Conservation (phyloP, 2,797 vertebrate species). For the Alcedo atthis region DNA sequence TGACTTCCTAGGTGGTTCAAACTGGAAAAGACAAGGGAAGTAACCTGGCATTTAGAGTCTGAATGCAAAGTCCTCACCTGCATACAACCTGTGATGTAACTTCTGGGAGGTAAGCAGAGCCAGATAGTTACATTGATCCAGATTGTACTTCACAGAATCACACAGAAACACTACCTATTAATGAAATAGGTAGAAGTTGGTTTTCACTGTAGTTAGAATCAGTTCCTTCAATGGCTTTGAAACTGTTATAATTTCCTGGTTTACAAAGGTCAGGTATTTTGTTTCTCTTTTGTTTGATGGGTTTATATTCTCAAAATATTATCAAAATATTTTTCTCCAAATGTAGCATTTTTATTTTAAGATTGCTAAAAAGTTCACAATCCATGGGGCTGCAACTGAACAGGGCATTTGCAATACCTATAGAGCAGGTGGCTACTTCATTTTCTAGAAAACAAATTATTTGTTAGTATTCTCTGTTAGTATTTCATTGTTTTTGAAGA, state of each 20-base stretch:
- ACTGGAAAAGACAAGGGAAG: neutral
- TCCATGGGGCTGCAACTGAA: neutral
- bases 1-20: neutral
- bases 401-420: neutral
- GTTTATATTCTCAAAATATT: neutral
- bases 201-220: neutral
- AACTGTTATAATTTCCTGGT: neutral
- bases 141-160: neutral
- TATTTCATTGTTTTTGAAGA: neutral
- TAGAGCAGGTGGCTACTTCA: neutral
- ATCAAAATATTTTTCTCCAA: neutral
- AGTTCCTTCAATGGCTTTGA: neutral
- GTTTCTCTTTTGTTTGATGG: neutral
- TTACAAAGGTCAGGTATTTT: neutral
- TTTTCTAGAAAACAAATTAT: slow-evolving; percentile 11
- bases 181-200: neutral
- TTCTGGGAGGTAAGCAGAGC: neutral
- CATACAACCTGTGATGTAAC: neutral
- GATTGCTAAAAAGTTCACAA: neutral
- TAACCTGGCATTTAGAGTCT: neutral
- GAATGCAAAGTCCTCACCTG: neutral
- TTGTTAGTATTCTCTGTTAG: neutral
- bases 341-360: neutral
- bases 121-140: neutral
- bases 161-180: too few species aligned